A percentile compares a stretch with the other conserved stretches of the same genome.
phyloP scores from a whole-genome alignment of 1,140 invertebrate genomes.

The Halictus rubicundus region DNA sequence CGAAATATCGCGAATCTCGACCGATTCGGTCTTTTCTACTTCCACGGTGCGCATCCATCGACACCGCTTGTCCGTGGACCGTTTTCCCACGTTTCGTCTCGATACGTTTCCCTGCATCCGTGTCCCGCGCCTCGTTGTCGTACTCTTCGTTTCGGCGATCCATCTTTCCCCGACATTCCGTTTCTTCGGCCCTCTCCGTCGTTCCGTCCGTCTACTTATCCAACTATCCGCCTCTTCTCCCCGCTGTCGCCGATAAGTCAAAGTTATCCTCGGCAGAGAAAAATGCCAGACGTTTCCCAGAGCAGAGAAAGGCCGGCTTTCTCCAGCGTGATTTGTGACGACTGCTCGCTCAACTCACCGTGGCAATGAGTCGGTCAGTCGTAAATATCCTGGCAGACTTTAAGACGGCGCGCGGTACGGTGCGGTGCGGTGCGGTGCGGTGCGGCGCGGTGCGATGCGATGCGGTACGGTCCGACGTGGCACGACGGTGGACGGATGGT shows the following conservation, averaged over 20 bases:
- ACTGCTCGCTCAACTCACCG: constrained; percentile 79
- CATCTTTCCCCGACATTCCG: constrained; percentile 24
- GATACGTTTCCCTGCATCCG: not conserved
- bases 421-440: too few relatives aligned
- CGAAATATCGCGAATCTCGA: not conserved
- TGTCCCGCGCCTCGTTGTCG: too few relatives aligned
- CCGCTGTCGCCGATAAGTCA: constrained; percentile 80
- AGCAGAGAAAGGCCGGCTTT: constrained; percentile 79
- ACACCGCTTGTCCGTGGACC: too few relatives aligned
- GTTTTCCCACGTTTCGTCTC: too few relatives aligned
- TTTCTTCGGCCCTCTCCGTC: not conserved
- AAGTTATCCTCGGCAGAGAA: constrained; percentile 79
- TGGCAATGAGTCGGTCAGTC: constrained; percentile 80
- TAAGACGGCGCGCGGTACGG: constrained; percentile 53
- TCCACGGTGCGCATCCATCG: too few relatives aligned
- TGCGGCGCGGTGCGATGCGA: too few relatives aligned
- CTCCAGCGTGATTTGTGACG: constrained; percentile 79
- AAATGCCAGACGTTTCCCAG: constrained; percentile 80
- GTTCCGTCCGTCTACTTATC: constrained; percentile 24
- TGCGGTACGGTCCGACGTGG: too few relatives aligned
- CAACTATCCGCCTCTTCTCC: constrained; percentile 53
- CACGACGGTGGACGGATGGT: too few relatives aligned
- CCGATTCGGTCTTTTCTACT: not conserved
- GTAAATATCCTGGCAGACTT: constrained; percentile 77
- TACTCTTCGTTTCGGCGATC: constrained; percentile 43